phyloP scores from a whole-genome alignment of 2,113 vertebrate species.

The Actenoides hombroni region DNA sequence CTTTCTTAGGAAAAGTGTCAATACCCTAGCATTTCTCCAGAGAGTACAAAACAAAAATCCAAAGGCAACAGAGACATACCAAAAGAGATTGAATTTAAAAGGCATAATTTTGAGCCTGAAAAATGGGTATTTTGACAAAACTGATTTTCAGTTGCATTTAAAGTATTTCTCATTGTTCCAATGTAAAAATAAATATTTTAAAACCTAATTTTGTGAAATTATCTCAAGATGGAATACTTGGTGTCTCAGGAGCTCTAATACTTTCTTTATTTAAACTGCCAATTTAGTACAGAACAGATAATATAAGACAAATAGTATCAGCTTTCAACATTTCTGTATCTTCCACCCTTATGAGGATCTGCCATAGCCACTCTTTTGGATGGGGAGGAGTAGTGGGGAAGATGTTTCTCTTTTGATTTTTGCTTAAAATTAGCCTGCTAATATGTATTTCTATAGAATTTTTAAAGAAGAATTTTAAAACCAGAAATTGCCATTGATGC shows the following conservation, averaged over 20 bases:
- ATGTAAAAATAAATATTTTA: neutral
- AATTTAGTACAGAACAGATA: neutral
- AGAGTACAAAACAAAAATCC: neutral
- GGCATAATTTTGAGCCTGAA: neutral
- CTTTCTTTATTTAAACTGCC: constrained; percentile 7
- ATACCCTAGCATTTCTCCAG: constrained; percentile 4
- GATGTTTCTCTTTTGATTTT: neutral
- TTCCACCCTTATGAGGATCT: neutral
- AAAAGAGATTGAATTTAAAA: constrained; percentile 33
- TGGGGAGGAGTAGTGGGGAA: neutral
- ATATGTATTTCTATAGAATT: neutral
- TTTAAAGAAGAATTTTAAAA: neutral
- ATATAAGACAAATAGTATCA: neutral
- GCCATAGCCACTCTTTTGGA: neutral
- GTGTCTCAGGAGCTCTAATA: neutral
- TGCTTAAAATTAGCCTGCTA: neutral
- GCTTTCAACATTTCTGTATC: neutral
- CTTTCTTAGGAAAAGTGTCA: constrained; percentile 27
- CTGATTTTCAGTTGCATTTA: neutral
- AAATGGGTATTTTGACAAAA: constrained; percentile 16
- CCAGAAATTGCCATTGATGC: rapidly evolving
- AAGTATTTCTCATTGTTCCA: neutral
- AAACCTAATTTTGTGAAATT: constrained; percentile 6
- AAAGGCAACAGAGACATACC: neutral
- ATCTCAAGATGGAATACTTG: neutral